These are phyloP conservation scores for Andricus curvator DNA, from an alignment of 2,888 invertebrate species.

Conservation along the genomic window DNA sequence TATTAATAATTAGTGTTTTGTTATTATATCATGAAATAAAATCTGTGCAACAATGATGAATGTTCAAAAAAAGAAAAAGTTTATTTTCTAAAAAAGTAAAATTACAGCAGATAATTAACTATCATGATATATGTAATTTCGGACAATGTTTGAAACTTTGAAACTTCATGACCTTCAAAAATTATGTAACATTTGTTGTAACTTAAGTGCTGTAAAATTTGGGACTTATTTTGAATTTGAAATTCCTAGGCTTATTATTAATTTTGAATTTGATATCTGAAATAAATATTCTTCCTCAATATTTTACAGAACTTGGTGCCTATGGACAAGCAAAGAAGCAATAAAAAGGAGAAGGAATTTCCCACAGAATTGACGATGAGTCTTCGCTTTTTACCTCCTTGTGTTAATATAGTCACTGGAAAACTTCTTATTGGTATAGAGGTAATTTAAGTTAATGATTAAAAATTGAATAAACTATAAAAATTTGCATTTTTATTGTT, in stretches of 20 bases:
- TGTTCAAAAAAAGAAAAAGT: no score
- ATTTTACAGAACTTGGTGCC: constrained; percentile 67
- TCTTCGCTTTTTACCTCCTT: constrained; percentile 72
- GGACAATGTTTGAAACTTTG: neutral
- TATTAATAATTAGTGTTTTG: neutral
- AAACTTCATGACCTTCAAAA: neutral
- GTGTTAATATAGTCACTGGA: constrained; percentile 67
- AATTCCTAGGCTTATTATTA: no score
- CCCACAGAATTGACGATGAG: constrained; percentile 75
- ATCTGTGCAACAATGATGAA: no score
- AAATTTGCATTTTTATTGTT: neutral
- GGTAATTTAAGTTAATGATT: constrained; percentile 58
- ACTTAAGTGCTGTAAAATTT: no score
- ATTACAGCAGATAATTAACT: no score
- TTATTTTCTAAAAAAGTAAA: no score
- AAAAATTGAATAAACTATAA: neutral
- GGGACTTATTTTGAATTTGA: no score
- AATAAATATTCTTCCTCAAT: neutral
- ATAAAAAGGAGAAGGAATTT: constrained; percentile 67
- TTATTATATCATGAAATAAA: neutral
- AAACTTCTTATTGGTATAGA: constrained; percentile 75
- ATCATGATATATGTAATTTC: neutral
- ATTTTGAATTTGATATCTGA: neutral
- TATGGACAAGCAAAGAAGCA: constrained; percentile 64
- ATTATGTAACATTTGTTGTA: no score